Percentiles rank a stretch among this genome's conserved stretches.
These are phyloP conservation scores for Branchellion lobata DNA, from an alignment of 2,888 invertebrate genomes.

Conservation along the genomic window DNA sequence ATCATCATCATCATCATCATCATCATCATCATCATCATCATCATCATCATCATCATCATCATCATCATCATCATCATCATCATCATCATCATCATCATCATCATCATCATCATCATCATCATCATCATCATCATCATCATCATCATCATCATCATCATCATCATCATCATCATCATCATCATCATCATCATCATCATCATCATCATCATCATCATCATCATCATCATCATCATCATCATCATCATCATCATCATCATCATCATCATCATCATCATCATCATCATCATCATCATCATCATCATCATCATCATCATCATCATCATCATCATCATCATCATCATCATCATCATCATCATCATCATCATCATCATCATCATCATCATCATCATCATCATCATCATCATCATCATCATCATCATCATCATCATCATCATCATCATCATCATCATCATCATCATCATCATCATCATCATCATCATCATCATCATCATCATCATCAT, in stretches of 20 bases:
- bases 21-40: conserved; percentile 33
- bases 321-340: conserved; percentile 29
- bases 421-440: conserved; percentile 31
- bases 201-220: conserved; percentile 28
- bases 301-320: conserved; percentile 31
- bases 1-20: conserved; percentile 31
- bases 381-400: conserved; percentile 29
- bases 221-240: conserved; percentile 31
- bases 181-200: conserved; percentile 31
- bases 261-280: conserved; percentile 31
- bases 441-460: conserved; percentile 33
- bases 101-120: conserved; percentile 28
- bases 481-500: conserved; percentile 31
- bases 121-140: conserved; percentile 32
- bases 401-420: conserved; percentile 33
- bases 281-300: conserved; percentile 29
- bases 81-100: conserved; percentile 31
- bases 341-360: conserved; percentile 29
- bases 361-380: conserved; percentile 31
- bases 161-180: conserved; percentile 28
- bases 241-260: conserved; percentile 31
- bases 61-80: conserved; percentile 31
- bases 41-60: conserved; percentile 32
- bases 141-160: conserved; percentile 31
- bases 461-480: conserved; percentile 32